Evolutionary conservation across 1,140 invertebrate species (phyloP).

Genomic region (Drosophila pruinosa): DNA sequence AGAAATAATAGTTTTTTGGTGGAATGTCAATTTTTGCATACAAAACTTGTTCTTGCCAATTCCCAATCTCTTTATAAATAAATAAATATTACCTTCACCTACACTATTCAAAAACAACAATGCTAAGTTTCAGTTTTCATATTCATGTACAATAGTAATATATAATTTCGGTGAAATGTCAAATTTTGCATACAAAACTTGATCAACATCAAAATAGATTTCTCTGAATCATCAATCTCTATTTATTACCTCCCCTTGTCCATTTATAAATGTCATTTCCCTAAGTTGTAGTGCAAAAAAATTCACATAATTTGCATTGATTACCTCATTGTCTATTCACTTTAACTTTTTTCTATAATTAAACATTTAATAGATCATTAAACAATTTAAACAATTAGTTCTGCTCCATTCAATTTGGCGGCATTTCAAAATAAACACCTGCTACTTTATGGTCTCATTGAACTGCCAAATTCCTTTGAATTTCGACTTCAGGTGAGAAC

Average conservation of each 20-base stretch:
- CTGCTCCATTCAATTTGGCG: background rate
- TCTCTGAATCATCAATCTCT: background rate
- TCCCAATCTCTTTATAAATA: too few species aligned
- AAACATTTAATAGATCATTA: background rate
- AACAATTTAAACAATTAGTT: slow-evolving; percentile 5
- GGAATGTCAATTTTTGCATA: background rate
- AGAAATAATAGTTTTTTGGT: background rate
- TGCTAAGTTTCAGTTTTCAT: too few species aligned
- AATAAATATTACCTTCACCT: too few species aligned
- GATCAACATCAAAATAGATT: background rate
- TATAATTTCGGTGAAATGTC: background rate
- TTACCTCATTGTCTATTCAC: background rate
- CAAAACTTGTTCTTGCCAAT: background rate
- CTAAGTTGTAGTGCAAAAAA: background rate
- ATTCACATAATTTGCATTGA: background rate
- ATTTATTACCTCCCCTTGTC: background rate
- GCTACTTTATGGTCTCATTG: slow-evolving; percentile 16
- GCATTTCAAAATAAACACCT: slow-evolving; percentile 11
- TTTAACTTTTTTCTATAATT: background rate
- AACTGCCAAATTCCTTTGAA: slow-evolving; percentile 3
- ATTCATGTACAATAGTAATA: too few species aligned
- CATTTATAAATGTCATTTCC: background rate
- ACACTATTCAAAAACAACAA: too few species aligned
- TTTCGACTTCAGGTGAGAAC: slow-evolving; percentile 29
- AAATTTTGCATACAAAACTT: background rate